phyloP scores from a whole-genome alignment of 2,113 vertebrate genomes.

The Athene noctua region DNA sequence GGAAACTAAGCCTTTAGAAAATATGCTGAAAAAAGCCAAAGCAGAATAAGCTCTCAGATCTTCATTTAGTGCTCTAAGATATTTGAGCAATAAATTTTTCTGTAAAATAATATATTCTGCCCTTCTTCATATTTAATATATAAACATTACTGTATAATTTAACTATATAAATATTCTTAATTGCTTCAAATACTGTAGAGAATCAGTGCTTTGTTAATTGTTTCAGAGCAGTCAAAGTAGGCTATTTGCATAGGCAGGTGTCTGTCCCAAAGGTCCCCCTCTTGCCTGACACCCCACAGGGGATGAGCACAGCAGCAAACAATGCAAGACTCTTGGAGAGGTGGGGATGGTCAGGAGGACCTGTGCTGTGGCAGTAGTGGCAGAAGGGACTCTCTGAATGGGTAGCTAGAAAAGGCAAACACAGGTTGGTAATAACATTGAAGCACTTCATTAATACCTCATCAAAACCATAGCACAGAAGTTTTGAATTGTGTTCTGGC shows the following conservation, averaged over 20 bases:
- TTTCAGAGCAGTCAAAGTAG: not conserved
- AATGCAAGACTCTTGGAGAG: rapidly evolving
- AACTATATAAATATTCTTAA: not conserved
- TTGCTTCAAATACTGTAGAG: not conserved
- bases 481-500: not conserved
- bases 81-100: not conserved
- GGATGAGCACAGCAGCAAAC: not conserved
- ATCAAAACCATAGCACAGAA: not conserved
- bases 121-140: not conserved
- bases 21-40: not conserved
- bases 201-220: not conserved
- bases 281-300: not conserved
- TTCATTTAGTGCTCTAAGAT: not conserved
- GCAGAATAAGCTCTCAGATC: not conserved
- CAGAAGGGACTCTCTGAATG: not conserved
- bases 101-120: not conserved
- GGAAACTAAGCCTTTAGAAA: constrained; percentile 15
- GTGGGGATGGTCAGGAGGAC: not conserved
- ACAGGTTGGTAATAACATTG: not conserved
- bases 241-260: not conserved
- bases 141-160: not conserved
- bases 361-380: not conserved
- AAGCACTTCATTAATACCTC: not conserved
- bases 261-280: not conserved
- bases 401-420: not conserved